These are phyloP conservation scores for Eupsilia transversa DNA, from an alignment of 2,888 invertebrate species.

Conservation along the genomic window DNA sequence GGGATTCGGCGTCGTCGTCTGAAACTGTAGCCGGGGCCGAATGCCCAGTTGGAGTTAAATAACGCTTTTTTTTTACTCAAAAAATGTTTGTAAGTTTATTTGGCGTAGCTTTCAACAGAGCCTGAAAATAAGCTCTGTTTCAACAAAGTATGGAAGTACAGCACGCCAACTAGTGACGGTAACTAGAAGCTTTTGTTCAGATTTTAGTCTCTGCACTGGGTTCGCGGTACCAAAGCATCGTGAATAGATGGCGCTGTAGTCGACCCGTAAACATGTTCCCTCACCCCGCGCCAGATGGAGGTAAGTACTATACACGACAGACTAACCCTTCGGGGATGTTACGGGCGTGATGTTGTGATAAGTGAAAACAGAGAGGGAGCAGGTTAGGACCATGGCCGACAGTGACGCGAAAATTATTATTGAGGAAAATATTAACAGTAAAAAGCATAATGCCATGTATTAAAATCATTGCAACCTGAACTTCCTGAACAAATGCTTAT, in stretches of 20 bases:
- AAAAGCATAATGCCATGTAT: too few species aligned
- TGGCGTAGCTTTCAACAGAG: too few species aligned
- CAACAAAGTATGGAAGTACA: not conserved
- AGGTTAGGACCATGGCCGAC: not conserved
- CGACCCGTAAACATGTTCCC: not conserved
- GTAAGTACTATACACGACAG: not conserved
- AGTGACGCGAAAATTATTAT: not conserved
- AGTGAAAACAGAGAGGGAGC: not conserved
- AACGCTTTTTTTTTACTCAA: too few species aligned
- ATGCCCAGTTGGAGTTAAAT: too few species aligned
- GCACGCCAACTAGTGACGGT: constrained; percentile 5
- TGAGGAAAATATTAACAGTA: not conserved
- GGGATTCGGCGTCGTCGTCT: too few species aligned
- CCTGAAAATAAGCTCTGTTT: too few species aligned
- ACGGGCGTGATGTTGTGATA: not conserved
- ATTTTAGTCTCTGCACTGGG: not conserved
- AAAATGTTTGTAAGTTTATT: too few species aligned
- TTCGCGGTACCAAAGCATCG: not conserved
- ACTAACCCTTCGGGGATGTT: too few species aligned
- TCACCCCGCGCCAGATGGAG: constrained; percentile 34
- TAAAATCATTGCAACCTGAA: not conserved
- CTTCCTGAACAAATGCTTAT: not conserved
- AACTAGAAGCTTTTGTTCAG: not conserved
- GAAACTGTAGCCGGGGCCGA: too few species aligned
- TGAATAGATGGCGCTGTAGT: not conserved